A percentile compares a stretch with the other conserved stretches of the same genome.
phyloP scores from a whole-genome alignment of 2,113 vertebrate genomes.

The Melanostigma gelatinosum region DNA sequence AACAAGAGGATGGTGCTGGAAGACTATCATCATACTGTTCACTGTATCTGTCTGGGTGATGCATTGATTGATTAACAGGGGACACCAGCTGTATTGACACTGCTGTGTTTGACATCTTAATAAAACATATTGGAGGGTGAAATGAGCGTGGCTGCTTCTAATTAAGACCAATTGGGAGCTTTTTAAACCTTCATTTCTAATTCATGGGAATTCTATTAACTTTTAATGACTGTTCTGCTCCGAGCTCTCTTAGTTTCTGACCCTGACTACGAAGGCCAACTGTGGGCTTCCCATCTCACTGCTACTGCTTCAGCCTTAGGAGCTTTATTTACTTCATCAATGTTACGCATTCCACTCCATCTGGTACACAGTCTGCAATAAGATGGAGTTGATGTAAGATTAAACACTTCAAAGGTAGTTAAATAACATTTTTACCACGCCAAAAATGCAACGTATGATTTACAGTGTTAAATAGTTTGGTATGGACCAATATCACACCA shows the following conservation, averaged over 20 bases:
- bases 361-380: background rate
- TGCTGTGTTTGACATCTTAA: background rate
- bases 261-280: background rate
- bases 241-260: background rate
- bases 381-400: too few species aligned
- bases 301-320: background rate
- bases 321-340: background rate
- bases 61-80: background rate
- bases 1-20: background rate
- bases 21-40: background rate
- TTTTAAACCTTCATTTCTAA: slow-evolving; percentile 25
- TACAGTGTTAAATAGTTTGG: background rate
- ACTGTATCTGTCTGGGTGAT: background rate
- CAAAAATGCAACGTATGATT: background rate
- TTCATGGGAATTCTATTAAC: slow-evolving; percentile 11
- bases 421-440: too few species aligned
- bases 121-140: background rate
- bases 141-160: background rate
- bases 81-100: background rate
- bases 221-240: slow-evolving; percentile 18
- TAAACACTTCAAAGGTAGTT: background rate
- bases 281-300: background rate
- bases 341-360: background rate
- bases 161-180: slow-evolving; percentile 1
- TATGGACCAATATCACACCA: too few species aligned